Conservation (phyloP, 1,140 invertebrate species). For the Camponotus pennsylvanicus region DNA sequence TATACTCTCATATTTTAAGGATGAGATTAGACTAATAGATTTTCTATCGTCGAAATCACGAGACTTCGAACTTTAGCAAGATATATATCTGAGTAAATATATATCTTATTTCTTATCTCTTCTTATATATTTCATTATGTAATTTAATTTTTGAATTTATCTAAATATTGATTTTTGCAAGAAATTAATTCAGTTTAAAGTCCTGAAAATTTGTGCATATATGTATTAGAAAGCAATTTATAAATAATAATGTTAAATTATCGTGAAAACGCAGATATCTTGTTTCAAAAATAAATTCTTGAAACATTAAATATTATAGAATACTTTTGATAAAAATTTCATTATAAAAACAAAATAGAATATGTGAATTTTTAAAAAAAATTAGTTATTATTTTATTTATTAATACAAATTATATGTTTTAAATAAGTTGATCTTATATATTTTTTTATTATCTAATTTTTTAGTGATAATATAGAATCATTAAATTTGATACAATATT, state of each 20-base stretch:
- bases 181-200: no score
- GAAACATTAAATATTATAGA: no score
- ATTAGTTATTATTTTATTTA: neutral
- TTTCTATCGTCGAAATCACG: neutral
- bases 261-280: no score
- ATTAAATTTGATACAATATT: neutral
- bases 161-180: no score
- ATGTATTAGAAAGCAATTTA: no score
- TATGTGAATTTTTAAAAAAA: neutral
- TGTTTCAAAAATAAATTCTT: no score
- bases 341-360: neutral
- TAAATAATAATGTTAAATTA: no score
- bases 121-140: neutral
- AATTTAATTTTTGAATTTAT: neutral
- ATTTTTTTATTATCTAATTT: neutral
- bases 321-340: neutral
- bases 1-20: conserved; percentile 41
- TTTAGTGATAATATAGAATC: neutral
- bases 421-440: neutral
- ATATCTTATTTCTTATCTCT: neutral
- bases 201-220: no score
- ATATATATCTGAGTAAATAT: neutral
- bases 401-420: neutral
- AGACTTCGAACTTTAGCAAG: neutral
- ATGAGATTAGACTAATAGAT: neutral